These are phyloP conservation scores for Zaprionus ornatus DNA, from an alignment of 1,140 invertebrate genomes.

Conservation along the genomic window DNA sequence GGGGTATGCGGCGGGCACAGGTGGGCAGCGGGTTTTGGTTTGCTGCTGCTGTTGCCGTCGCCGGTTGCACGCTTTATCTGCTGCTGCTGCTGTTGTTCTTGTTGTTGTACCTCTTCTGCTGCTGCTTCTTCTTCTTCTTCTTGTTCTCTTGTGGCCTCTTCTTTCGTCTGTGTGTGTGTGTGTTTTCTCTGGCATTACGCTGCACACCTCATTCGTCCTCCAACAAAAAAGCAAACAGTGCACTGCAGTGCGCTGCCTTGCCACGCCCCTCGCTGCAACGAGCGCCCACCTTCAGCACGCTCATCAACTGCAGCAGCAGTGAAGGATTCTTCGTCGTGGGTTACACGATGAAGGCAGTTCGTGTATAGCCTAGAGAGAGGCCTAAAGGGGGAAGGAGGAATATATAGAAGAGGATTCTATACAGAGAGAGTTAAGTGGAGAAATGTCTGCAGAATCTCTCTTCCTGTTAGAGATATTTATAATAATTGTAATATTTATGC, in stretches of 20 bases:
- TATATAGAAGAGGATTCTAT: no score
- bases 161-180: constrained; percentile 30
- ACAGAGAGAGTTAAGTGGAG: no score
- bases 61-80: constrained; percentile 73
- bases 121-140: neutral
- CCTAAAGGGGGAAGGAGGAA: no score
- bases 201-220: constrained; percentile 75
- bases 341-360: constrained; percentile 1
- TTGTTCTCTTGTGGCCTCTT: constrained; percentile 48
- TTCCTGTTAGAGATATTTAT: no score
- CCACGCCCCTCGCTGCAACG: constrained; percentile 39
- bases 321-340: constrained; percentile 47
- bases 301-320: constrained; percentile 34
- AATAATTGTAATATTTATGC: no score
- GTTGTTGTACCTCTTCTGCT: constrained; percentile 21
- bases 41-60: constrained; percentile 40
- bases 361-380: no score
- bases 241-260: constrained; percentile 34
- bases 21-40: constrained; percentile 56
- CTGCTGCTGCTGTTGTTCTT: constrained; percentile 3
- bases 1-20: constrained; percentile 45
- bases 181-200: constrained; percentile 68
- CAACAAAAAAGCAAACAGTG: constrained; percentile 47
- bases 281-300: constrained; percentile 36
- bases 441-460: no score